Evolutionary conservation across 2,797 vertebrate species (phyloP), one percentile per base, ranked within the genome.

Genomic region (Silurus aristotelis): DNA sequence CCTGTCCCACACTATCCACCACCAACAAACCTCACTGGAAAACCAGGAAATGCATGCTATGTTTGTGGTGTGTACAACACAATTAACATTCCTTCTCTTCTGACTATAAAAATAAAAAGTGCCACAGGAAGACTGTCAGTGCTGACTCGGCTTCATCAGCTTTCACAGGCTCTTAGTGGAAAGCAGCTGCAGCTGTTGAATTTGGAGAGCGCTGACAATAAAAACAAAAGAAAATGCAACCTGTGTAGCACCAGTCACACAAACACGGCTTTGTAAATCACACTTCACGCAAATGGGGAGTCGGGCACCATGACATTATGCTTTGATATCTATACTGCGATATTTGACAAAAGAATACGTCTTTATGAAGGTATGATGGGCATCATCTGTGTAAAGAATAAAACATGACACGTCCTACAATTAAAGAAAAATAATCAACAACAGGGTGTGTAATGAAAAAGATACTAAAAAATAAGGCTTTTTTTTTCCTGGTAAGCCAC

Each of bases 121-220:
- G 48, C 60, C 27, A 63, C 71, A 72, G 60, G 77, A 86, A 60
- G 64, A 60, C 67, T 6, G 22, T 58, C 14, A 25, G 10, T 31
- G 48, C 77, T 75, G 77, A 80, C 17, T 9, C 48, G 63, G 77
- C 68, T 7, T 55, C 86, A 72, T 7, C 10, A 0, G 66, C 48
- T 84, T 46, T 72, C 56, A 6, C 78, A 43, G 38, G 17, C 31
- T 10, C 64, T 84, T 77, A 84, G 80, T 84, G 84, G 82, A 82
- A 86, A 86, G 86, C 27, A 75, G 64, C 82, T 58, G 78, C 84
- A 81, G 84, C 84, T 86, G 82, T 72, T 71, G n/a, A 76, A 76
- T 81, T 67, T 80, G 81, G 52, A 83, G 61, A 20, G 46, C 60
- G 55, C 20, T 14, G 71, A 48, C 19, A 20, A 61, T 25, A n/a